phyloP scores from a whole-genome alignment of 1,140 invertebrate genomes.

The Antheraea pernyi region DNA sequence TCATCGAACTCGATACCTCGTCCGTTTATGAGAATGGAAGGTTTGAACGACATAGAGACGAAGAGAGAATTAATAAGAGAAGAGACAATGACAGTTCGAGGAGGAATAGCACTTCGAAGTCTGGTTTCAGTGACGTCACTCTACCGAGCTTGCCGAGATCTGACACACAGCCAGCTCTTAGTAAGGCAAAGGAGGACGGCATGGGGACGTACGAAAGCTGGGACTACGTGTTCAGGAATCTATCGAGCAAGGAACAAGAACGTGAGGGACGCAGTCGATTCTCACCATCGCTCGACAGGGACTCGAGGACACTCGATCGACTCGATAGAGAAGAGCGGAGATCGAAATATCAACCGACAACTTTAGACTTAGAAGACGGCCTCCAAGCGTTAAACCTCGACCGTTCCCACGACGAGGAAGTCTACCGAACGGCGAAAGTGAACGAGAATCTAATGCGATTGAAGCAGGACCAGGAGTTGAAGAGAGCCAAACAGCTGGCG shows the following conservation, averaged over 20 bases:
- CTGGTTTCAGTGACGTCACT: conserved; percentile 57
- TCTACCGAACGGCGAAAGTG: conserved; percentile 78
- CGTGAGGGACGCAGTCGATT: conserved; percentile 82
- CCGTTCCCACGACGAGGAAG: conserved; percentile 63
- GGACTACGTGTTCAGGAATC: conserved; percentile 89
- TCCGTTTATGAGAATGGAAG: conserved; percentile 63
- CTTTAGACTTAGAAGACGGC: conserved; percentile 77
- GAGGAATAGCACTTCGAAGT: conserved; percentile 64
- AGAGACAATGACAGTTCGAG: conserved; percentile 47
- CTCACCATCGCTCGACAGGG: conserved; percentile 68
- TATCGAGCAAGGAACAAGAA: conserved; percentile 86
- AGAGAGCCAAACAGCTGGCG: conserved; percentile 51
- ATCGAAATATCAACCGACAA: conserved; percentile 69
- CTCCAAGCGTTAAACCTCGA: conserved; percentile 74
- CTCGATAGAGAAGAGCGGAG: conserved; percentile 60
- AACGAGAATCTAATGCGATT: conserved; percentile 78
- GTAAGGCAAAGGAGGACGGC: conserved; percentile 79
- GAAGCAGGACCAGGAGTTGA: conserved; percentile 70
- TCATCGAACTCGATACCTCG: conserved; percentile 86
- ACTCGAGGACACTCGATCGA: conserved; percentile 69
- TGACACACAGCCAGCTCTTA: conserved; percentile 69
- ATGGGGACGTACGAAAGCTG: conserved; percentile 85
- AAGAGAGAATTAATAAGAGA: conserved; percentile 41
- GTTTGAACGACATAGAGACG: conserved; percentile 52
- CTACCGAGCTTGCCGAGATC: conserved; percentile 66